phyloP scores from a whole-genome alignment of 2,113 vertebrate species.

The Madoqua kirkii region DNA sequence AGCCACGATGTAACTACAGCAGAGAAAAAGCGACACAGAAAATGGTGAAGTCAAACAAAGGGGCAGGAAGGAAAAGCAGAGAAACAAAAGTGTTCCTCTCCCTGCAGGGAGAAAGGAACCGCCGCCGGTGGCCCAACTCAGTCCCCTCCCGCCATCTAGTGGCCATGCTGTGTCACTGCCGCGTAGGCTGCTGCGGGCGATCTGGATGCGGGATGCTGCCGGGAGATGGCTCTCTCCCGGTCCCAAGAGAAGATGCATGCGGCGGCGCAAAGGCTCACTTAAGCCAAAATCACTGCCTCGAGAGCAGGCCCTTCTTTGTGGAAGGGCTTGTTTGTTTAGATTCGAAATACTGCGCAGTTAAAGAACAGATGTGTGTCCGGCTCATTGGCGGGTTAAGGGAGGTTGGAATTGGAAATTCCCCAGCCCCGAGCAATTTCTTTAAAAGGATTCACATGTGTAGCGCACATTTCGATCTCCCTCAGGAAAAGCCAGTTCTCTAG shows the following conservation, averaged over 20 bases:
- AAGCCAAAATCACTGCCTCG: background rate
- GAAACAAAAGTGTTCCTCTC: slow-evolving; percentile 42
- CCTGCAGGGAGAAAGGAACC: background rate
- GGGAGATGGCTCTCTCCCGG: background rate
- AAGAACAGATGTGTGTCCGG: slow-evolving; percentile 45
- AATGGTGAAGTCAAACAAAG: slow-evolving; percentile 70
- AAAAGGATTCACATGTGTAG: slow-evolving; percentile 29
- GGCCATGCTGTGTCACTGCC: background rate
- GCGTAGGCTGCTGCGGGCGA: background rate
- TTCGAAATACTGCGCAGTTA: slow-evolving; percentile 39
- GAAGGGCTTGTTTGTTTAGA: slow-evolving; percentile 51
- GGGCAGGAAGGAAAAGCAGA: slow-evolving; percentile 52
- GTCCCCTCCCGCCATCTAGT: slow-evolving; percentile 57
- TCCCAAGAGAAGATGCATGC: background rate
- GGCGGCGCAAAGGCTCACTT: background rate
- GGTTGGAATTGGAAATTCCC: slow-evolving; percentile 49
- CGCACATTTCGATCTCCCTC: background rate
- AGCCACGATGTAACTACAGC: background rate
- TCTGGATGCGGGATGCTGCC: background rate
- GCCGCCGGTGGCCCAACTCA: background rate
- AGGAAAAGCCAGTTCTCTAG: background rate
- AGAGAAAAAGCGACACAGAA: slow-evolving; percentile 22
- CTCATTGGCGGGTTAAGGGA: slow-evolving; percentile 6
- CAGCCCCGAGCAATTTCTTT: slow-evolving; percentile 22
- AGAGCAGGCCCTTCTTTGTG: background rate